phyloP scores from a whole-genome alignment of 2,888 invertebrate species.

The Abrostola triplasia region DNA sequence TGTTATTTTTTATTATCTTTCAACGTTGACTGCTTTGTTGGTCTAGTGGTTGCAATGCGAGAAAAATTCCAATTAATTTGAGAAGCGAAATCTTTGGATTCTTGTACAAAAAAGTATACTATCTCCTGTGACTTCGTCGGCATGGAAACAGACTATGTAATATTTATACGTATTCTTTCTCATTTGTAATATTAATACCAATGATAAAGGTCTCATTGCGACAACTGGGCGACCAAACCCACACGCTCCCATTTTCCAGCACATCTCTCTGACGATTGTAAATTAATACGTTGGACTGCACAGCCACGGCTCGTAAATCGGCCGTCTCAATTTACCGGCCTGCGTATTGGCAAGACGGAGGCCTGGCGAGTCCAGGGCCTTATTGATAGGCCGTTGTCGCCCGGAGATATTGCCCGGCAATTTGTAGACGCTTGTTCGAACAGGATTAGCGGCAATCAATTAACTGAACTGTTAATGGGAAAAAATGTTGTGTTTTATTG shows the following conservation, averaged over 20 bases:
- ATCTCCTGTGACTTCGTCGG: no score
- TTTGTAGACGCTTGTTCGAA: constrained; percentile 65
- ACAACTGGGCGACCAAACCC: no score
- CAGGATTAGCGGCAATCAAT: constrained; percentile 64
- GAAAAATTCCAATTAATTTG: no score
- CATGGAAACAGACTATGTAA: no score
- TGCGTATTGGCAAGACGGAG: constrained; percentile 64
- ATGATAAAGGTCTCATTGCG: no score
- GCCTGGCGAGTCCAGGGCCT: constrained; percentile 55
- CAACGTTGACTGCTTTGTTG: no score
- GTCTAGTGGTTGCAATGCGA: no score
- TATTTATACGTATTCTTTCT: no score
- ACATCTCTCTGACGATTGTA: constrained; percentile 41
- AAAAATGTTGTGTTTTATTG: constrained; percentile 10
- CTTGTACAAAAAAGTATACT: no score
- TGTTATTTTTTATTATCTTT: no score
- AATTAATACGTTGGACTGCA: constrained; percentile 44
- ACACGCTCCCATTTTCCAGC: constrained; percentile 8
- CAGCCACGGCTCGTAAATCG: constrained; percentile 65
- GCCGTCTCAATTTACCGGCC: constrained; percentile 69
- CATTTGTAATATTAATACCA: no score
- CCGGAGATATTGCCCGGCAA: constrained; percentile 78
- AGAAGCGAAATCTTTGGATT: no score
- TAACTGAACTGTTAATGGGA: constrained; percentile 45
- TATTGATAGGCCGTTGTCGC: constrained; percentile 85